phyloP scores from a whole-genome alignment of 1,140 invertebrate genomes.

The Chrysoperla carnea region DNA sequence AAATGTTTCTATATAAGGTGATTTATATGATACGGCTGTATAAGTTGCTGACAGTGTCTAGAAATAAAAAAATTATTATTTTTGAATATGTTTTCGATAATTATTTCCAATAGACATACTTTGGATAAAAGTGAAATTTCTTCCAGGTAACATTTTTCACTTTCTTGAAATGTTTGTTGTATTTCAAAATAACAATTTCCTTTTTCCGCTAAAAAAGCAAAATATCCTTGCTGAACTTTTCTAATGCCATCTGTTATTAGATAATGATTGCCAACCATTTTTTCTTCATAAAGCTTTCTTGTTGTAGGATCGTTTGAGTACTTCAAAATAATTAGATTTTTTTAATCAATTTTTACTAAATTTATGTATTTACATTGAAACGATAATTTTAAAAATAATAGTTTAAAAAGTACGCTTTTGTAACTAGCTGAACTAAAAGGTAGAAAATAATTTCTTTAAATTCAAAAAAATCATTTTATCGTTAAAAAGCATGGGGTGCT shows the following conservation, averaged over 20 bases:
- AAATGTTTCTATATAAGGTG: slow-evolving; percentile 36
- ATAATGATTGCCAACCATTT: slow-evolving; percentile 29
- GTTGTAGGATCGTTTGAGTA: slow-evolving; percentile 31
- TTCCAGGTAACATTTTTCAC: slow-evolving; percentile 40
- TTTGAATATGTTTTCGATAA: no score
- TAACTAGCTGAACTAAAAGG: no score
- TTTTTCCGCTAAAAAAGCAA: slow-evolving; percentile 39
- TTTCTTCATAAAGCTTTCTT: slow-evolving; percentile 35
- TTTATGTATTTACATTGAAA: no score
- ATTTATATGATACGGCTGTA: slow-evolving; percentile 16
- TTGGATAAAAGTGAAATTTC: slow-evolving; percentile 36
- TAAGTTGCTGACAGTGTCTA: no score
- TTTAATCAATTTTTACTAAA: no score
- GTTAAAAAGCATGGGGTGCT: no score
- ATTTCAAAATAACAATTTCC: slow-evolving; percentile 36
- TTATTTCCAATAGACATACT: slow-evolving; percentile 31
- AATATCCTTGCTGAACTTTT: slow-evolving; percentile 31
- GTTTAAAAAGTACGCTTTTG: no score
- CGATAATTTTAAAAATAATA: no score
- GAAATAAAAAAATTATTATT: slow-evolving; percentile 6
- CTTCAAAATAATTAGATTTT: slow-evolving; percentile 25
- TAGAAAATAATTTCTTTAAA: no score
- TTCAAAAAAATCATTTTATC: no score
- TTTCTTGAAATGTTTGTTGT: slow-evolving; percentile 36
- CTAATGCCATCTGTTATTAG: slow-evolving; percentile 27